Evolutionary conservation across 2,113 vertebrate species (phyloP).

Genomic region (Neotoma lepida): DNA sequence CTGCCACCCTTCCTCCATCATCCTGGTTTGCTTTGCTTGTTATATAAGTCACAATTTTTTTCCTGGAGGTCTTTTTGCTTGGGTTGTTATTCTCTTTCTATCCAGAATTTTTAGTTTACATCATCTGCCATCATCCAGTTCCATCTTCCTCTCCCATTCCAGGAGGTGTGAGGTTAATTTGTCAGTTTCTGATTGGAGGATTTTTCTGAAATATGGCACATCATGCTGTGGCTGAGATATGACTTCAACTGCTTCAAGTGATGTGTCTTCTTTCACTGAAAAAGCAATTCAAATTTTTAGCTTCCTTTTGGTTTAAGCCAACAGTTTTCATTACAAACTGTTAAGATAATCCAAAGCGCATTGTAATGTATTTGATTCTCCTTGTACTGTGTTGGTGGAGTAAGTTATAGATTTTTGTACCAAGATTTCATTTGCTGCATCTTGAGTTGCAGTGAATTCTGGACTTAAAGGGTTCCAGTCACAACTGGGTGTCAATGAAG

Average conservation of each 20-base stretch:
- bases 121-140: conserved; percentile 91
- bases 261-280: conserved; percentile 17
- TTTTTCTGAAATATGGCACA: conserved; percentile 86
- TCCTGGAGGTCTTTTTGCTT: conserved; percentile 82
- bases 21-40: conserved; percentile 70
- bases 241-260: background rate
- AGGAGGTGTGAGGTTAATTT: conserved; percentile 84
- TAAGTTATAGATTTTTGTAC: conserved; percentile 32
- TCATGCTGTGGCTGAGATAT: conserved; percentile 76
- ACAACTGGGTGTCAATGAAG: conserved; percentile 86
- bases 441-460: conserved; percentile 47
- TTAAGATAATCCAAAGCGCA: conserved; percentile 34
- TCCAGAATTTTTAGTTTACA: background rate
- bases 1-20: conserved; percentile 81
- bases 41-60: conserved; percentile 76
- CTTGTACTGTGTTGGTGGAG: background rate
- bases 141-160: conserved; percentile 89
- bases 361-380: conserved; percentile 33
- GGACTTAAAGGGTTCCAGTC: conserved; percentile 79
- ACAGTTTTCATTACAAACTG: conserved; percentile 56
- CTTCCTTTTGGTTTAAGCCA: conserved; percentile 48
- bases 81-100: background rate
- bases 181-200: conserved; percentile 87
- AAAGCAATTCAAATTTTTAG: background rate
- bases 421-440: conserved; percentile 52